A percentile compares a stretch with the other conserved stretches of the same genome.
Evolutionary conservation across 1,140 invertebrate species (phyloP).

Genomic region (Lucilia cuprina): DNA sequence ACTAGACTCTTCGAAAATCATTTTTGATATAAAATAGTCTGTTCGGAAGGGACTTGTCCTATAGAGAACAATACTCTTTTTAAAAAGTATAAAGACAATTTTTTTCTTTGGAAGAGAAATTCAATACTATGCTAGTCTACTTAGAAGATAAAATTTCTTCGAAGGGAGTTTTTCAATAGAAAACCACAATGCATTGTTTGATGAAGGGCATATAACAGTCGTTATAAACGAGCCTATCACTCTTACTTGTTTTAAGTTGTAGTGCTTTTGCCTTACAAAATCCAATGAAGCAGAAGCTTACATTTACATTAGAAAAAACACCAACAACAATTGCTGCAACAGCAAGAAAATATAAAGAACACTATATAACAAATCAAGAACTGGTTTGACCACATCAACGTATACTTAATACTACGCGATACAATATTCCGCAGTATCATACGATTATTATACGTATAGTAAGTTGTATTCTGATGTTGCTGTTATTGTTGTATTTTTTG

Average conservation of each 20-base stretch:
- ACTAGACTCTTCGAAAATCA: too few relatives aligned
- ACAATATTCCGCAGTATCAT: not conserved
- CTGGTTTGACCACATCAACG: conserved; percentile 25
- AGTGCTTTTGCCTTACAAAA: not conserved
- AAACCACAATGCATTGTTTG: too few relatives aligned
- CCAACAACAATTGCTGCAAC: not conserved
- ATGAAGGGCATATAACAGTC: not conserved
- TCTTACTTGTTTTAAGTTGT: not conserved
- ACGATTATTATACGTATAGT: not conserved
- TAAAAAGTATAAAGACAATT: too few relatives aligned
- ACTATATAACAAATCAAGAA: conserved; percentile 1
- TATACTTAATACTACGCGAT: not conserved
- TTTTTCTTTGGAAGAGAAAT: too few relatives aligned
- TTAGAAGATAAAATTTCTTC: too few relatives aligned
- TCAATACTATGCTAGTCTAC: too few relatives aligned
- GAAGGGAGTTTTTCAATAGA: too few relatives aligned
- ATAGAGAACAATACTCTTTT: too few relatives aligned
- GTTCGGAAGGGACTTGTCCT: too few relatives aligned
- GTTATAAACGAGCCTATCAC: not conserved
- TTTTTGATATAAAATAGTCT: too few relatives aligned
- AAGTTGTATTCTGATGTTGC: not conserved
- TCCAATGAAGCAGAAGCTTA: not conserved
- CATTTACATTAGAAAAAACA: not conserved
- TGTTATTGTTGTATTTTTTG: not conserved
- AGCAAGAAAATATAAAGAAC: not conserved